Percentiles rank a stretch among this genome's conserved stretches.
phyloP scores from a whole-genome alignment of 2,888 invertebrate species.

The Nymphalis c-album region DNA sequence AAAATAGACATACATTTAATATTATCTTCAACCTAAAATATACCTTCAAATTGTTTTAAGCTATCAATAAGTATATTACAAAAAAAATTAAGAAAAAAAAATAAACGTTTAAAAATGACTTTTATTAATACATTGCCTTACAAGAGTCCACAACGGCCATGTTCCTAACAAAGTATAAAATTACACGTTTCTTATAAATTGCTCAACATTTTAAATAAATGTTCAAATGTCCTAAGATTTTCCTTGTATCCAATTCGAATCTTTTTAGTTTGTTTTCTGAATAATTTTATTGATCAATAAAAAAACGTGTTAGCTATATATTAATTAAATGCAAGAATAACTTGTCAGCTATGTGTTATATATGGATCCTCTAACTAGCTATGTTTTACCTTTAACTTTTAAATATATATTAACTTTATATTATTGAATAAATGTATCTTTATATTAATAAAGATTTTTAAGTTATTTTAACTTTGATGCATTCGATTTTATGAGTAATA shows the following conservation, averaged over 20 bases:
- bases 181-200: slow-evolving; percentile 23
- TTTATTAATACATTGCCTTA: not conserved
- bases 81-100: not conserved
- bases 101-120: slow-evolving; percentile 1
- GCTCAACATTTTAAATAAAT: slow-evolving; percentile 14
- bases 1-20: no score
- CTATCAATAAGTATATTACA: no score
- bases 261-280: slow-evolving; percentile 4
- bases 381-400: not conserved
- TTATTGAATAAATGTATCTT: not conserved
- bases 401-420: not conserved
- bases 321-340: slow-evolving; percentile 1
- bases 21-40: no score
- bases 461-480: not conserved
- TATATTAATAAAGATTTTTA: not conserved
- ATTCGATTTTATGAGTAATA: no score
- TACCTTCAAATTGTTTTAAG: no score
- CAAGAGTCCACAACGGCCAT: slow-evolving; percentile 2
- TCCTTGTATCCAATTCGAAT: slow-evolving; percentile 20
- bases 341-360: not conserved
- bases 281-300: slow-evolving; percentile 12
- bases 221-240: slow-evolving; percentile 14
- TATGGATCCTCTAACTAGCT: not conserved
- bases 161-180: slow-evolving; percentile 14
- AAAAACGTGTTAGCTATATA: slow-evolving; percentile 9